Evolutionary conservation across 2,113 vertebrate species (phyloP).

Genomic region (Elgaria multicarinata): DNA sequence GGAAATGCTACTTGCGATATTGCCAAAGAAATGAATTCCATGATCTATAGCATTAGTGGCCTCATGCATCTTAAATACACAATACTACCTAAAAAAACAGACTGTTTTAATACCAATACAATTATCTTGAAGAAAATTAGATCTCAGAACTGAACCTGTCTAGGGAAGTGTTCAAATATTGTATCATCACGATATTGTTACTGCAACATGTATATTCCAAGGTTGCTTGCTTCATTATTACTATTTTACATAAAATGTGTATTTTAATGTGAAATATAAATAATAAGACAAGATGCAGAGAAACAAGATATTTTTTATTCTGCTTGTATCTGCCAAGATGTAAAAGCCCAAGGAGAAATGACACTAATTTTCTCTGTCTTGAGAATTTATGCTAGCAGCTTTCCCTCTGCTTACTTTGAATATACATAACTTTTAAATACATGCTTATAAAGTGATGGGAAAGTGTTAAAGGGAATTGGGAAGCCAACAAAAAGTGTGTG

Average conservation of each 20-base stretch:
- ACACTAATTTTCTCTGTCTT: constrained; percentile 13
- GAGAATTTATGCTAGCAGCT: constrained; percentile 6
- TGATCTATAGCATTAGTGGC: neutral
- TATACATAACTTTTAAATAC: constrained; percentile 25
- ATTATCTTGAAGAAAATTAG: constrained; percentile 26
- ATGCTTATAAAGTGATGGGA: constrained; percentile 36
- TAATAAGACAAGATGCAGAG: constrained; percentile 48
- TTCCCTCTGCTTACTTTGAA: constrained; percentile 22
- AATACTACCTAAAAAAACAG: neutral
- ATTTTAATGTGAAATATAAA: neutral
- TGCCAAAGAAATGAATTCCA: neutral
- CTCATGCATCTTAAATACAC: constrained; percentile 25
- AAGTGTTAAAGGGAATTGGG: constrained; percentile 26
- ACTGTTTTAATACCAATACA: constrained; percentile 11
- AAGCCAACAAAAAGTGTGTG: constrained; percentile 17
- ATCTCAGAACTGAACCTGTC: neutral
- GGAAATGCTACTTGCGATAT: neutral
- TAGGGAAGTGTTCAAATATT: constrained; percentile 13
- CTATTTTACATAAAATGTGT: neutral
- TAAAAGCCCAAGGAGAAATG: constrained; percentile 16
- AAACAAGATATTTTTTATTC: neutral
- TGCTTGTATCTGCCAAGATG: neutral
- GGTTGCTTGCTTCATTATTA: constrained; percentile 24
- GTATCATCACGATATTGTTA: neutral
- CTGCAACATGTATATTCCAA: neutral